Evolutionary conservation across 1,140 invertebrate genomes (phyloP).

Genomic region (Leptopilina boulardi): DNA sequence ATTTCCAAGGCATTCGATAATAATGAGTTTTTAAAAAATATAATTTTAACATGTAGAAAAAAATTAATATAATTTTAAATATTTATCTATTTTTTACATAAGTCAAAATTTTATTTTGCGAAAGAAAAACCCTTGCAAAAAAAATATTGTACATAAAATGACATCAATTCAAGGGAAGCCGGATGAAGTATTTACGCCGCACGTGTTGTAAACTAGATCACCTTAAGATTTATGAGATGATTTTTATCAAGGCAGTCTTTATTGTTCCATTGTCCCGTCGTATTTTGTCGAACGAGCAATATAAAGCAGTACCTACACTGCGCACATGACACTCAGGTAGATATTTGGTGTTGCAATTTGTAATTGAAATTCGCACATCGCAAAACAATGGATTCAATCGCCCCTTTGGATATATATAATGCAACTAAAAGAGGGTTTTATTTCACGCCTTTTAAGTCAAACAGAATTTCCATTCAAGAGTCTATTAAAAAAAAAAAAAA

Average conservation of each 20-base stretch:
- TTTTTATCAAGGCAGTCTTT: constrained; percentile 56
- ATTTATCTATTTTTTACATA: too few relatives aligned
- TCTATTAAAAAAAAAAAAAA: background rate
- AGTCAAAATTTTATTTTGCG: too few relatives aligned
- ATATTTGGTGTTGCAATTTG: constrained; percentile 23
- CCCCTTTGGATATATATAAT: background rate
- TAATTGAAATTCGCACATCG: constrained; percentile 25
- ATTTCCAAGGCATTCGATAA: too few relatives aligned
- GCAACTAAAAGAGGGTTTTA: constrained; percentile 4
- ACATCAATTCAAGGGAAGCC: constrained; percentile 45
- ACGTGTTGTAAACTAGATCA: constrained; percentile 57
- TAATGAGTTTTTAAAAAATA: too few relatives aligned
- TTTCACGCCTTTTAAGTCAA: background rate
- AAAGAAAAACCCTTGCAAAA: background rate
- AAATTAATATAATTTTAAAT: too few relatives aligned
- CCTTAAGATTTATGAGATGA: constrained; percentile 49
- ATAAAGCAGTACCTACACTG: constrained; percentile 41
- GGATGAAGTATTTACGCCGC: constrained; percentile 38
- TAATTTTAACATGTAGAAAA: too few relatives aligned
- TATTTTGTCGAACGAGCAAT: constrained; percentile 53
- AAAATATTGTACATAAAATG: constrained; percentile 38
- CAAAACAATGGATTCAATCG: constrained; percentile 20
- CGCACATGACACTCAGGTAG: constrained; percentile 16
- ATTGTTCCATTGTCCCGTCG: constrained; percentile 59
- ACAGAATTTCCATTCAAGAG: background rate